Base-by-base conservation (phyloP, 2,888 invertebrate species). In the Oscheius sp. region DNA sequence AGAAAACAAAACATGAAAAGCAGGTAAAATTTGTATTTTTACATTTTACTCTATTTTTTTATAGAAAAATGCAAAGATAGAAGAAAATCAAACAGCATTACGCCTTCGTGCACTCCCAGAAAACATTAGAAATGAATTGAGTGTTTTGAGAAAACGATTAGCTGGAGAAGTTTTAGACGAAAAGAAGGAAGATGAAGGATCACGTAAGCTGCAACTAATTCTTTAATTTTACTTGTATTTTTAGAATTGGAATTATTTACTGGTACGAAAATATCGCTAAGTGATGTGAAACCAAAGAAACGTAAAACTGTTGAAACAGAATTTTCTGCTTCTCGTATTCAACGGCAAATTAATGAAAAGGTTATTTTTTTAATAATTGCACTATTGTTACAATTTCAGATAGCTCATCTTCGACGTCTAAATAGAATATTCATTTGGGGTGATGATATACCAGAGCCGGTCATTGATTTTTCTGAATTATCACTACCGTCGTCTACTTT, bases 391-490 rank as follows among this genome's bases (percentile, higher is more conserved):
- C 9, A 13, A 23, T 13, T 79, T 46, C 69, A 85, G 85, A 74
- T 83, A 25, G 72, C 73, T 13, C 72, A 79, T 16, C 56, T 85
- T 1, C 80, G 82, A 7, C 80, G 76, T 18, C 13, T 78, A 5
- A 88, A 87, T 63, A 63, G 80, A 23, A 88, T 87, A 58, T 87
- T 80, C 76, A 78, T 81, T 2, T 87, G 86, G 86, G 87, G 87
- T 25, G 82, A 79, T 18, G 75, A 80, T 55, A 80, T 87, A 49
- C 85, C 87, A 1, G 79, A 85, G 43, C 83, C 87, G 2, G 73
- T 88, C 52, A 77, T 85, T 58, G 75, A 85, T 3, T 87, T 86
- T 66, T 49, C 69, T 2, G 84, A 85, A 27, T 27, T 84, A 16
- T 59, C 79, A 18, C 69, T 79, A 1, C 70, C 76, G 5, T 59